Percentiles rank a stretch among this genome's conserved stretches.
Evolutionary conservation across 2,113 vertebrate genomes (phyloP).

Genomic region (Ceuthmochares aereus): DNA sequence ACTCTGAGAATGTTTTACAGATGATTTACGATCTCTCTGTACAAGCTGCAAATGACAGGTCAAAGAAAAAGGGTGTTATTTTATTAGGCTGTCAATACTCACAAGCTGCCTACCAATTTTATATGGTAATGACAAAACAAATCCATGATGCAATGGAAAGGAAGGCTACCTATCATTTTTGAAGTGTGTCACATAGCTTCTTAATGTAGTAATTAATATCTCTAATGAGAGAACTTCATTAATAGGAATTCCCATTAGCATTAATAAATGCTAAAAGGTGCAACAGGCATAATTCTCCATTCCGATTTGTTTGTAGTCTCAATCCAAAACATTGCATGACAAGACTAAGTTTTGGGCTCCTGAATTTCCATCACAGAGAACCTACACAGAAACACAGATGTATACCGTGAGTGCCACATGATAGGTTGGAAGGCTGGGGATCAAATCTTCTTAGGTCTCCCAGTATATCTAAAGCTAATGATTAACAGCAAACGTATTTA

Average conservation of each 20-base stretch:
- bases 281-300: neutral
- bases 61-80: neutral
- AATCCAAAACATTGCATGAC: neutral
- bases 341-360: neutral
- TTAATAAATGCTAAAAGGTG: neutral
- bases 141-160: constrained; percentile 13
- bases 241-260: constrained; percentile 21
- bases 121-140: neutral
- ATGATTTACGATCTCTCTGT: neutral
- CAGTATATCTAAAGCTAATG: constrained; percentile 12
- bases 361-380: neutral
- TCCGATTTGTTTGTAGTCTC: neutral
- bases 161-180: neutral
- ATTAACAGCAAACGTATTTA: constrained; percentile 48
- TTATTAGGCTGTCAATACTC: neutral
- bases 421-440: neutral
- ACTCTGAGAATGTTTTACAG: neutral
- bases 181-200: constrained; percentile 18
- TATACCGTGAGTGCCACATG: neutral
- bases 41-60: neutral
- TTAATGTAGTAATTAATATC: neutral
- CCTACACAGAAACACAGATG: neutral
- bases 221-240: constrained; percentile 11
- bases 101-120: neutral
- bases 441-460: neutral